Evolutionary conservation across 2,113 vertebrate species (phyloP), one percentile per base, ranked within the genome.

Genomic region (Sinosuthora webbiana): DNA sequence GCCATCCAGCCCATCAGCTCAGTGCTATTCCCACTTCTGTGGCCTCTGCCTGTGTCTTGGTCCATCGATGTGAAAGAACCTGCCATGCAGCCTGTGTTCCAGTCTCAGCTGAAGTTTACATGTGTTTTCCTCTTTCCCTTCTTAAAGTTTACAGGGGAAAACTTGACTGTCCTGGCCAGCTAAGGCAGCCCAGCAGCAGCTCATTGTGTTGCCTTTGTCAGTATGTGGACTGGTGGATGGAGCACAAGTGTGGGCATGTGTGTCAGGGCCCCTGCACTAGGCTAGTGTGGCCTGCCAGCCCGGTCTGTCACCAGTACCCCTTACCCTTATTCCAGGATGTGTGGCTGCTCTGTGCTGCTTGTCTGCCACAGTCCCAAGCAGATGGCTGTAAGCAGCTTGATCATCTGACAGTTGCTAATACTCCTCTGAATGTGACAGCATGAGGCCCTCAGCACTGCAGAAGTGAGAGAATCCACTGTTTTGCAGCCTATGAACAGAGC

Each of bases 81-180:
- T 84, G 70, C 55, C 9, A 6, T 37, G 73, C 69, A 60, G 65
- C 37, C 62, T 47, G 3, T 93, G 53, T 89, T 91, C 30, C 31
- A 41, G 52, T 87, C 52, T 85, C 37, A 27, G 71, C 24, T 90
- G 11, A 85, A 90, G 94, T 93, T 90, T 94, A 89, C 55, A 21
- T 41, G 41, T 78, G 7, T 89, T 80, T 8, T 76, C 10, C 5
- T 90, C 30, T n/a, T 93, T 80, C 10, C 11, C 11, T 33, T 65
- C 13, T 13, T 56, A 3, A 77, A 86, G 70, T 91, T 93, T 90
- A 80, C 55, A 65, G 35, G 11, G 14, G 28, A 74, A 78, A 94
- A 65, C 30, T 76, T 83, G 39, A 63, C 17, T 83, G 63, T 20
- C 25, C 60, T 65, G 37, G 71, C 42, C 45, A 76, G 78, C 59